Evolutionary conservation across 1,140 invertebrate genomes (phyloP).

Genomic region (Oncopodura yosiiana): DNA sequence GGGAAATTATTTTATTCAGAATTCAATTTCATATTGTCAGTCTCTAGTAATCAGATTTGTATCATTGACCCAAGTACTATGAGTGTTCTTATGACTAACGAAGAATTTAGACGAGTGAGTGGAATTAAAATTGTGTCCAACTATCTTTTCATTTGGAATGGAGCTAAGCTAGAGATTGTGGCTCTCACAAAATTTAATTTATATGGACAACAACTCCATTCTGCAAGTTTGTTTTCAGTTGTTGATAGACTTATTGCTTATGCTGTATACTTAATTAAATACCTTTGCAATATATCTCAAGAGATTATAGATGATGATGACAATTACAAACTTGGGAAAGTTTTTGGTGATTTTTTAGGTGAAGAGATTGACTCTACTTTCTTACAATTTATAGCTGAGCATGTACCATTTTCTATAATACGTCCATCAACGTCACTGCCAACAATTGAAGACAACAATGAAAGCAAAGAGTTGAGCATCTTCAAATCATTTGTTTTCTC

Average conservation of each 20-base stretch:
- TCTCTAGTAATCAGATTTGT: constrained; percentile 11
- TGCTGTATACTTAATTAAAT: constrained; percentile 9
- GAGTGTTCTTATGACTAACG: constrained; percentile 18
- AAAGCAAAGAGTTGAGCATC: too few relatives aligned
- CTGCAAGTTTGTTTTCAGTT: constrained; percentile 12
- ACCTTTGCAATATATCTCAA: background rate
- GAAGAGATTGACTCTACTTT: background rate
- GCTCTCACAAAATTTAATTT: constrained; percentile 15
- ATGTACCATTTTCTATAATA: background rate
- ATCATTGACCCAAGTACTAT: constrained; percentile 17
- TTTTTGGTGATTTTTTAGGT: background rate
- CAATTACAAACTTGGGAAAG: background rate
- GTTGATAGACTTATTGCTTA: constrained; percentile 28
- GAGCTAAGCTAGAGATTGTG: constrained; percentile 18
- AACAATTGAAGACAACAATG: too few relatives aligned
- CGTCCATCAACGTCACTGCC: background rate
- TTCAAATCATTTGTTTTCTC: too few relatives aligned
- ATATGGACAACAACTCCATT: constrained; percentile 24
- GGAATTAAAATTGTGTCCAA: constrained; percentile 25
- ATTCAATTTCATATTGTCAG: constrained; percentile 20
- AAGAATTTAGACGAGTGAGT: constrained; percentile 25
- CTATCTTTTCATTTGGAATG: constrained; percentile 31
- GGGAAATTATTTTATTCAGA: constrained; percentile 23
- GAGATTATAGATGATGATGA: background rate
- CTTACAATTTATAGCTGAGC: background rate